Base-by-base conservation (phyloP, 2,113 vertebrate genomes). In the Tenebrosternarchus preto region DNA sequence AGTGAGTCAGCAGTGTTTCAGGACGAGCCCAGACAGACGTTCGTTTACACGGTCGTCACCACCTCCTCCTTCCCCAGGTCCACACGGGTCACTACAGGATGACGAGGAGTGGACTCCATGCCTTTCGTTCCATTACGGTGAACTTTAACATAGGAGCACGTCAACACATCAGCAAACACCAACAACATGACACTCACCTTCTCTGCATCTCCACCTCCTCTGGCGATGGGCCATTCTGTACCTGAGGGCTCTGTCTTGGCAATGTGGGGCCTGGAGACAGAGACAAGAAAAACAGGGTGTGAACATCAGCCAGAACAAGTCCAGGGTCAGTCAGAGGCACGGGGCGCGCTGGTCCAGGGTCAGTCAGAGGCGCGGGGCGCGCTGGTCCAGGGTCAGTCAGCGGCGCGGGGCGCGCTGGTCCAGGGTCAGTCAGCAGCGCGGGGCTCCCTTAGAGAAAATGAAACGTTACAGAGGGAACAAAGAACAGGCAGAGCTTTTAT, bases 131-230 rank as follows among this genome's bases (percentile, higher is more conserved):
- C n/a, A n/a, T n/a, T n/a, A n/a, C n/a, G n/a, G n/a, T n/a, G n/a
- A n/a, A n/a, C n/a, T n/a, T n/a, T n/a, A n/a, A n/a, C n/a, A n/a
- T n/a, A n/a, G n/a, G n/a, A n/a, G n/a, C n/a, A n/a, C n/a, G n/a
- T n/a, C n/a, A n/a, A n/a, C n/a, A n/a, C n/a, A n/a, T n/a, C n/a
- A n/a, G n/a, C n/a, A n/a, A n/a, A n/a, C n/a, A n/a, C n/a, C n/a
- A n/a, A n/a, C n/a, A 59, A 70, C 5, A 2, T 25, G 27, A 31
- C 5, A 50, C 61, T 83, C 93, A 98, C 97, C 96, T 95, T 93
- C 96, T 96, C 86, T 98, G 97, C 83, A 95, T 92, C 85, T 99
- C 97, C 91, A 98, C 82, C 84, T 99, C 97, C 86, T 99, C 97
- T 86, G 94, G 93, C 7, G 95, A 93, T 31, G 96, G 97, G 71